Evolutionary conservation across 2,797 vertebrate genomes (phyloP), one percentile per base, ranked within the genome.

Genomic region (Ptychadena robeensis): DNA sequence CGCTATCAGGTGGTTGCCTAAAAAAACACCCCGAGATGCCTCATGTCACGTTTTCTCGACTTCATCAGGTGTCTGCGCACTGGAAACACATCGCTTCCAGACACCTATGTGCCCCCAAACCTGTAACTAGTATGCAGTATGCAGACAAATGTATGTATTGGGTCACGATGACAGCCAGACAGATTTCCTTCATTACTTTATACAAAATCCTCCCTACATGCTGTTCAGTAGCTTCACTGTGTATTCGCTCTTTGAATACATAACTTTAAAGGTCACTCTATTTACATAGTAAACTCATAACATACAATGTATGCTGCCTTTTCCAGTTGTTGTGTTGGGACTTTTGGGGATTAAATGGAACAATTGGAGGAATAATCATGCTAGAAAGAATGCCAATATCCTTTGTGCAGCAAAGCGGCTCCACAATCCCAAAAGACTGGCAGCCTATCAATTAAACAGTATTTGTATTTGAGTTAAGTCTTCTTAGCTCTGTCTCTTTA

Each of bases 291-390:
- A 65, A 67, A 78, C 64, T 40, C 40, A 34, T 63, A 80, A 72
- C 25, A 25, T 30, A 48, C 69, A 73, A 73, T 81, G 48, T 35
- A 64, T 27, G 2, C 1, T 66, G 40, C 38, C 57, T 22, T 73
- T 74, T 57, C 80, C 71, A 35, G 12, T 59, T 32, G 80, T 74
- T 67, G 9, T 35, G 71, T 8, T 6, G 31, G 53, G 71, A 73
- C 32, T 67, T 66, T 53, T 57, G 31, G 57, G 61, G 61, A 73
- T 81, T 53, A 74, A 74, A 68, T 9, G 22, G 59, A 81, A 73
- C 70, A 74, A 67, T 71, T 81, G 61, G 70, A 73, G 68, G 38
- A 66, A 81, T 70, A 28, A 57, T 61, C 48, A 70, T 80, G 57
- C 68, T 40, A 44, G 32, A 71, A 80, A 69, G 67, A 71, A 71